Evolutionary conservation across 92 coral and sea anemone species (phyloP).

Genomic region (Pocillopora meandrina): DNA sequence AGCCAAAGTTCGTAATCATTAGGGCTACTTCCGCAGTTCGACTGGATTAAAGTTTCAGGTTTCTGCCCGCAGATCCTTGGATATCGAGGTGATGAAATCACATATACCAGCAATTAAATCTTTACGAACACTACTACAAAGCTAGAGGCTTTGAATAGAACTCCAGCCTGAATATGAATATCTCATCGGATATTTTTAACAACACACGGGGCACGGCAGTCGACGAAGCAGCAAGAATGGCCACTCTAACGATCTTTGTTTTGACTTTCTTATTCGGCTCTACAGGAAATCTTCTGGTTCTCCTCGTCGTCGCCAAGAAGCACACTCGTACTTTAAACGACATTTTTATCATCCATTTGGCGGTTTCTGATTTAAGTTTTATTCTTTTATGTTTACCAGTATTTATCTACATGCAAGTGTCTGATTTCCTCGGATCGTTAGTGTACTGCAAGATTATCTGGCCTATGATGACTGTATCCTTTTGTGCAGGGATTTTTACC

Average conservation of each 20-base stretch:
- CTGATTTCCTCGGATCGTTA: constrained; percentile 22
- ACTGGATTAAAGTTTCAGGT: not conserved
- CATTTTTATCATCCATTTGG: constrained; percentile 45
- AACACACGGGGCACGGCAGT: not conserved
- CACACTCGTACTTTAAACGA: constrained; percentile 42
- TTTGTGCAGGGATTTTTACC: constrained; percentile 60
- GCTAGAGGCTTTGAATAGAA: constrained; percentile 12
- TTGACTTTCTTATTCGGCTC: constrained; percentile 48
- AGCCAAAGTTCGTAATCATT: constrained; percentile 2
- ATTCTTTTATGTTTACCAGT: constrained; percentile 43
- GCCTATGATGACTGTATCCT: constrained; percentile 55
- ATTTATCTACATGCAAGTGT: constrained; percentile 32
- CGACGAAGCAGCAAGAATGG: constrained; percentile 10
- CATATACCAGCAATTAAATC: not conserved
- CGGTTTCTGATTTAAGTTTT: constrained; percentile 48
- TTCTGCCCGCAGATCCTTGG: not conserved
- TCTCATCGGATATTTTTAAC: not conserved
- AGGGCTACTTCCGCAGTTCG: not conserved
- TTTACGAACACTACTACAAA: not conserved
- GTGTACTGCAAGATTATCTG: constrained; percentile 64
- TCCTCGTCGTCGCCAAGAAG: constrained; percentile 39
- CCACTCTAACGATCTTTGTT: constrained; percentile 26
- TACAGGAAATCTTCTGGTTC: constrained; percentile 50
- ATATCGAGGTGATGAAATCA: not conserved
- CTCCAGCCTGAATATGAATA: not conserved